A percentile compares a stretch with the other conserved stretches of the same genome.
Evolutionary conservation across 2,113 vertebrate species (phyloP).

Genomic region (Planiliza haematocheilus): DNA sequence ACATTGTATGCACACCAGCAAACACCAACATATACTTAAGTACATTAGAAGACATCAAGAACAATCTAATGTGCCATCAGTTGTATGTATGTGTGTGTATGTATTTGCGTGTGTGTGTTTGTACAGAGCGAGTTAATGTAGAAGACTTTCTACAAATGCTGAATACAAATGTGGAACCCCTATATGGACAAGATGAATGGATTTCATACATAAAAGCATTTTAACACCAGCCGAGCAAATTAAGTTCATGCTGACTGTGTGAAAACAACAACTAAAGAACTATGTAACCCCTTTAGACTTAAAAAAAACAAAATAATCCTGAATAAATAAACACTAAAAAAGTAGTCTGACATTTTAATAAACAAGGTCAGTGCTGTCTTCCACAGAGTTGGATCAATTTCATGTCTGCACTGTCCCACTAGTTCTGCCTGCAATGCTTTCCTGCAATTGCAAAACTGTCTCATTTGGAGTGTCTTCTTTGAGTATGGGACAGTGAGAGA

Average conservation of each 20-base stretch:
- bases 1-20: not conserved
- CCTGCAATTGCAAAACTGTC: not conserved
- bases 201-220: slow-evolving; percentile 31
- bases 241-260: slow-evolving; percentile 32
- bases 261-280: slow-evolving; percentile 21
- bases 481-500: not conserved
- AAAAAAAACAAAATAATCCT: slow-evolving; percentile 14
- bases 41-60: not conserved
- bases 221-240: slow-evolving; percentile 21
- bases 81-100: not conserved
- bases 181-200: slow-evolving; percentile 31
- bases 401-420: not conserved
- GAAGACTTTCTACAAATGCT: not conserved
- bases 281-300: slow-evolving; percentile 15
- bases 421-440: not conserved
- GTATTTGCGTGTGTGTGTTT: not conserved
- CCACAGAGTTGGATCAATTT: slow-evolving; percentile 2
- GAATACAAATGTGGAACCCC: slow-evolving; percentile 2
- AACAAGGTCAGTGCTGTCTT: not conserved
- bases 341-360: not conserved
- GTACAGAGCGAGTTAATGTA: not conserved
- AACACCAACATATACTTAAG: not conserved
- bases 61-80: not conserved
- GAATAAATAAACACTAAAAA: slow-evolving; percentile 6
- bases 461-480: not conserved